Percentiles rank a stretch among this genome's conserved stretches.
These are phyloP conservation scores for Anarhynchus alexandrinus DNA, from an alignment of 2,113 vertebrate species.

Conservation along the genomic window DNA sequence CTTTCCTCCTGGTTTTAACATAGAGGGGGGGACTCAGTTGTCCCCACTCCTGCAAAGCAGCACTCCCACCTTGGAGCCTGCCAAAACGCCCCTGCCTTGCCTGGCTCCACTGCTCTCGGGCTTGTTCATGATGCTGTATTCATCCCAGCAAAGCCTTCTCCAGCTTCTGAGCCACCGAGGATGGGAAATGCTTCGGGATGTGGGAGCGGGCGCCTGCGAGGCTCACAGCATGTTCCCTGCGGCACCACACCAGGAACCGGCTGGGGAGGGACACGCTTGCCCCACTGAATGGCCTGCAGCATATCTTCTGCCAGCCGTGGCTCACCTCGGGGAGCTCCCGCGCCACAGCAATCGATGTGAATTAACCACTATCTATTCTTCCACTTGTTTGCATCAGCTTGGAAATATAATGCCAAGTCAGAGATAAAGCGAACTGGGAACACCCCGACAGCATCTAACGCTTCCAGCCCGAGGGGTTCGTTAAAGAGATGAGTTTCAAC, in stretches of 20 bases:
- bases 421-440: slow-evolving; percentile 22
- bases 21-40: not conserved
- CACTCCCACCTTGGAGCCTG: fast-evolving
- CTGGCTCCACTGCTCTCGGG: not conserved
- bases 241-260: fast-evolving
- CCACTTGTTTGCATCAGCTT: slow-evolving; percentile 5
- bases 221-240: not conserved
- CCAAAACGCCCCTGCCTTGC: not conserved
- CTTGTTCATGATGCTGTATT: not conserved
- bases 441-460: not conserved
- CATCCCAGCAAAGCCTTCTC: not conserved
- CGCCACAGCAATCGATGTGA: not conserved
- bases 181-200: not conserved
- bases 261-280: not conserved
- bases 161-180: not conserved
- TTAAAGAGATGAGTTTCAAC: not conserved
- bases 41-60: not conserved
- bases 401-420: not conserved
- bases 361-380: not conserved
- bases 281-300: not conserved
- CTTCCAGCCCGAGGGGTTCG: not conserved
- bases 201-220: fast-evolving
- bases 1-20: not conserved
- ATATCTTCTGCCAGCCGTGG: not conserved
- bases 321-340: not conserved